These are phyloP conservation scores for Murina feae DNA, from an alignment of 2,113 vertebrate species.

Conservation along the genomic window DNA sequence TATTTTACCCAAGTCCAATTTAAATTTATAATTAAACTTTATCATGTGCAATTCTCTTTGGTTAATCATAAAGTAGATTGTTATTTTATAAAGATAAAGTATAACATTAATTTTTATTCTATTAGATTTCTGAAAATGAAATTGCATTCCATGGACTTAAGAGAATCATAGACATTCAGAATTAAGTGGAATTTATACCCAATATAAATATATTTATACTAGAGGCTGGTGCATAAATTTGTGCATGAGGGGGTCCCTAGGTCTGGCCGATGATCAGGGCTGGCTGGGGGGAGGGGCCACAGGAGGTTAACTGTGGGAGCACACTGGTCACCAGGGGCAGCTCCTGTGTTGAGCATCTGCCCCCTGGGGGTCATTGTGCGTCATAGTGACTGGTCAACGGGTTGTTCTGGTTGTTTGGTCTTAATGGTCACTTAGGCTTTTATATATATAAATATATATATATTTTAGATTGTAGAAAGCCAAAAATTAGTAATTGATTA, in stretches of 20 bases:
- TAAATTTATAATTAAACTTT: neutral
- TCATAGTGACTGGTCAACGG: too few species aligned
- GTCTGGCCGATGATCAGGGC: too few species aligned
- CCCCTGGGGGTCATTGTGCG: too few species aligned
- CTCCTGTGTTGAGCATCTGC: too few species aligned
- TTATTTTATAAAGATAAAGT: neutral
- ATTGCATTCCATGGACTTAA: neutral
- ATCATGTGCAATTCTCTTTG: neutral
- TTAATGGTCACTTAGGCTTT: too few species aligned
- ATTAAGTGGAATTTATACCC: neutral
- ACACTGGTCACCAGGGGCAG: too few species aligned
- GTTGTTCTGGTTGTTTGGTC: too few species aligned
- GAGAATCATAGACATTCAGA: neutral
- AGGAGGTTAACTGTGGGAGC: too few species aligned
- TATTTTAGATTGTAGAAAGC: neutral
- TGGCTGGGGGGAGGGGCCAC: too few species aligned
- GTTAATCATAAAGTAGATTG: neutral
- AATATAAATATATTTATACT: neutral
- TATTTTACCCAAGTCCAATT: constrained; percentile 11
- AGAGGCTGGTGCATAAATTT: too few species aligned
- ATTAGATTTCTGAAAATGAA: neutral
- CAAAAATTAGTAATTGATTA: neutral
- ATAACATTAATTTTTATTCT: neutral
- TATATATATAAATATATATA: neutral
- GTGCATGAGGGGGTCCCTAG: too few species aligned